Evolutionary conservation across 2,888 invertebrate species (phyloP).

Genomic region (Drosophila vallismaia): DNA sequence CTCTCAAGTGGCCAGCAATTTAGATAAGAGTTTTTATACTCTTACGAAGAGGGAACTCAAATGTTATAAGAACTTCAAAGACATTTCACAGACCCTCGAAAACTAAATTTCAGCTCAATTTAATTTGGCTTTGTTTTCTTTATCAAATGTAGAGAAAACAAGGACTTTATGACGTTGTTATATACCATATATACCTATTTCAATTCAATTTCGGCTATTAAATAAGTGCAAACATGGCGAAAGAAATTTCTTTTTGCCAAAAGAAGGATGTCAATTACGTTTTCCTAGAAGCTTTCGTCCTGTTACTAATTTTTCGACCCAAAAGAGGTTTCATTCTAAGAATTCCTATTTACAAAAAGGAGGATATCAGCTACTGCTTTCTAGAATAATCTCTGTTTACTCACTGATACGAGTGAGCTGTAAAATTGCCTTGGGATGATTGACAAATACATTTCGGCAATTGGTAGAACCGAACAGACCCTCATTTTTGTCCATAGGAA

Average conservation of each 20-base stretch:
- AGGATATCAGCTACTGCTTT: conserved; percentile 2
- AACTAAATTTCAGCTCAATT: neutral
- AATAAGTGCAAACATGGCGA: neutral
- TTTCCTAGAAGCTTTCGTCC: neutral
- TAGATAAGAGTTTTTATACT: conserved; percentile 27
- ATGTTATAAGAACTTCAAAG: neutral
- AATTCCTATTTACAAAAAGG: neutral
- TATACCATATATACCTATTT: neutral
- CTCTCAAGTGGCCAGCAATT: conserved; percentile 26
- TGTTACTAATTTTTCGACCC: too few relatives aligned
- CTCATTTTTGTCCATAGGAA: conserved; percentile 27
- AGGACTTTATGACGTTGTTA: neutral
- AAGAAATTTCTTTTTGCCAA: neutral
- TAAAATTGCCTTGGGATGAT: conserved; percentile 9
- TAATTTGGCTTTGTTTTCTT: neutral
- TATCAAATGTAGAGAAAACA: neutral
- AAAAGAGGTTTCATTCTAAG: neutral
- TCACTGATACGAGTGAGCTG: neutral
- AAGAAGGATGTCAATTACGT: neutral
- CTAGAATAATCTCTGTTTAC: too few relatives aligned
- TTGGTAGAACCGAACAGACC: neutral
- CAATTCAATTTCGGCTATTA: neutral
- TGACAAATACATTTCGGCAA: conserved; percentile 1
- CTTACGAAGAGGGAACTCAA: neutral
- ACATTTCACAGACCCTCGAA: neutral